Evolutionary conservation across 92 coral and sea anemone species (phyloP), one percentile per base, ranked within the genome.

Genomic region (Muricea muricata): DNA sequence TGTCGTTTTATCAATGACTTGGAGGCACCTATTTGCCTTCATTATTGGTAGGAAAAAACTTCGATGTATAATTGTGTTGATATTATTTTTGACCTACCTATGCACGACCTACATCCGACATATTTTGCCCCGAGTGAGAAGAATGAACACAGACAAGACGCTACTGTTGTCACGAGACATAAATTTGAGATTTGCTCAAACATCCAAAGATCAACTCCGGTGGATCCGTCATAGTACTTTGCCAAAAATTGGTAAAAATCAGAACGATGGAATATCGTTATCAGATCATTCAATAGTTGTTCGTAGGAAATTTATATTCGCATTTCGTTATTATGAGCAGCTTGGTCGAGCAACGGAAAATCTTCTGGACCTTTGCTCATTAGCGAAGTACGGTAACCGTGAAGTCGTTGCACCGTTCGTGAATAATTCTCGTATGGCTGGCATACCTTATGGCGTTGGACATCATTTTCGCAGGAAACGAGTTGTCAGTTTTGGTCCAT

Each of bases 311-410:
- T 96, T 87, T 79, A 73, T 96, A 47, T 96, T 92, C 89, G 98
- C 89, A 54, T 96, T 96, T 87, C 99, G 99, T 24, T 96, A 93
- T 89, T 96, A 96, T 67, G 99, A 96, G 76, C 99, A 96, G 78
- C 85, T 96, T 30, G 99, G 99, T 14, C 84, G 97, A 85, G 97
- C 99, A 5, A 96, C 99, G 47, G 88, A 83, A 81, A 96, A 93
- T 77, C 89, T 96, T 6, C 57, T 96, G 40, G 97, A 86, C n/a
- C 79, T 96, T 74, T 92, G 98, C 18, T 93, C 99, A 0, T 89
- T 95, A 76, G 99, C 98, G 15, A 93, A 83, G 73, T 89, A 81
- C 85, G 93, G 92, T 48, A 80, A 87, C 41, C 94, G 99, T 60
- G 39, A 71, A 24, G 63, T 96, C 34, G 99, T 96, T 7, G 89